Evolutionary conservation across 2,888 invertebrate species (phyloP).

Genomic region (Gerris lacustris): DNA sequence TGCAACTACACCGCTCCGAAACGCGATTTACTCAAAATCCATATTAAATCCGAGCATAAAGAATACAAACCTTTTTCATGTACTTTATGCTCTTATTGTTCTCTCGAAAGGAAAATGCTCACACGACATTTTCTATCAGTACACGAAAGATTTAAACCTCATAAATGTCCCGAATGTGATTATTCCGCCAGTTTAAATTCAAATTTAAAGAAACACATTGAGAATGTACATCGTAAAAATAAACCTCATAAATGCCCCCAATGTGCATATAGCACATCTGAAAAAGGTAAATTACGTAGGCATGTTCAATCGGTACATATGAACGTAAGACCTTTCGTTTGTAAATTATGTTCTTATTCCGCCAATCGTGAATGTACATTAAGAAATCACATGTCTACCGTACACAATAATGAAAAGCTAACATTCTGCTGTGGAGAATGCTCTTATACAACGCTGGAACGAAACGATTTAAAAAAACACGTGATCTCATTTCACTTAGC

Average conservation of each 20-base stretch:
- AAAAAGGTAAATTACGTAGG: neutral
- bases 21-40: too few relatives aligned
- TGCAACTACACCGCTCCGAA: too few relatives aligned
- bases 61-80: too few relatives aligned
- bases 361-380: neutral
- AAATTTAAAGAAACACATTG: neutral
- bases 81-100: too few relatives aligned
- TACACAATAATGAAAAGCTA: neutral
- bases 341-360: neutral
- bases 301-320: neutral
- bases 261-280: neutral
- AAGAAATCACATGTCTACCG: neutral
- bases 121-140: neutral
- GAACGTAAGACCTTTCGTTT: neutral
- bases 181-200: neutral
- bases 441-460: too few relatives aligned
- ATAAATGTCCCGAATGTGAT: slow-evolving; percentile 1
- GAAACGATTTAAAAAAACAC: too few relatives aligned
- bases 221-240: neutral
- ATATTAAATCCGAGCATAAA: too few relatives aligned
- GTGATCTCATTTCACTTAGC: too few relatives aligned
- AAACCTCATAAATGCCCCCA: neutral
- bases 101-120: too few relatives aligned
- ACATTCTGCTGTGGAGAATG: too few relatives aligned
- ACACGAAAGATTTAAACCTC: neutral